Percentiles rank a stretch among this genome's conserved stretches.
Conservation (phyloP, 2,113 vertebrate species). For the Rhombomys opimus region DNA sequence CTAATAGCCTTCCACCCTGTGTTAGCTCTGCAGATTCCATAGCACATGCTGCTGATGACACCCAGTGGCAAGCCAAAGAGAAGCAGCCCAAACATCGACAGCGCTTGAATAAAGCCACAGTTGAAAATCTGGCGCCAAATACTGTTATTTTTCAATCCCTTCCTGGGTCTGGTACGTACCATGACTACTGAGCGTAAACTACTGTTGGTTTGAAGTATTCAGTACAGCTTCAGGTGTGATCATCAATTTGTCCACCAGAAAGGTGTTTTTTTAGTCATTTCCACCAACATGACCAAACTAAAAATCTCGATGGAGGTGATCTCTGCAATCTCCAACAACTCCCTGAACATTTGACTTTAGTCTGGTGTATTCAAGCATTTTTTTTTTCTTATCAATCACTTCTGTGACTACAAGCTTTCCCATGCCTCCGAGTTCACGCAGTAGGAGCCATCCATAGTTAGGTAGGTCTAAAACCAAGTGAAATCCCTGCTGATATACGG, state of each 20-base stretch:
- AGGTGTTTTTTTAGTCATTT: conserved; percentile 97
- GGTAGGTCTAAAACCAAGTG: neutral
- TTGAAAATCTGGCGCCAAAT: conserved; percentile 93
- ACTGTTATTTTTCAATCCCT: conserved; percentile 92
- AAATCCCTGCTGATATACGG: neutral
- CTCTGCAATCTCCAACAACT: conserved; percentile 93
- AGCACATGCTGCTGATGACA: conserved; percentile 99
- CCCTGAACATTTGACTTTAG: conserved; percentile 92
- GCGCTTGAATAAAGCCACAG: conserved; percentile 91
- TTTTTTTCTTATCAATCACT: conserved; percentile 87
- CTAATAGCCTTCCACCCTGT: conserved; percentile 89
- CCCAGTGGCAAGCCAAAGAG: conserved; percentile 97
- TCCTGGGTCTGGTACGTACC: conserved; percentile 95
- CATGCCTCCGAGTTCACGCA: neutral
- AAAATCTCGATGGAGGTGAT: conserved; percentile 93
- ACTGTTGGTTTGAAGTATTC: conserved; percentile 98
- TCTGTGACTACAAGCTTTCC: conserved; percentile 96
- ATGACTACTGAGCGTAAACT: conserved; percentile 93
- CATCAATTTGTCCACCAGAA: conserved; percentile 95
- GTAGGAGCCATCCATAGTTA: neutral
- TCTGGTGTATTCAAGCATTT: conserved; percentile 90
- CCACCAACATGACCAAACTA: conserved; percentile 99
- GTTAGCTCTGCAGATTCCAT: conserved; percentile 97
- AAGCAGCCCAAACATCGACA: conserved; percentile 97
- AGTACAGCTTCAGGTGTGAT: conserved; percentile 95